Conservation (phyloP, 2,888 invertebrate species). For the Myopa tessellatipennis region DNA sequence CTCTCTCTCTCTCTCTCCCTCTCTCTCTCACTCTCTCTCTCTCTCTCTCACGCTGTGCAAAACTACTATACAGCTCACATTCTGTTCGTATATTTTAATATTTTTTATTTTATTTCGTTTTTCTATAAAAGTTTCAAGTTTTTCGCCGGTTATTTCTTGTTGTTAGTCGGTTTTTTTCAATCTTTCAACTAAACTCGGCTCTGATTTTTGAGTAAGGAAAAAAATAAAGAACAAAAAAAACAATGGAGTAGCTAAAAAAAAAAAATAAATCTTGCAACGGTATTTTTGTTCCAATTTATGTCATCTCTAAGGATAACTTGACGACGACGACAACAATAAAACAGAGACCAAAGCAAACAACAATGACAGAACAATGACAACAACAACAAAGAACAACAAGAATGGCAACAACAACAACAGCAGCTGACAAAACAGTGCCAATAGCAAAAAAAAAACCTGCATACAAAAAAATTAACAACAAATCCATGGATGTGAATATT, state of each 20-base stretch:
- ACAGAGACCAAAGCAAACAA: neutral
- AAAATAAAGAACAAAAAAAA: too few species aligned
- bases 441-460: neutral
- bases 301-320: conserved; percentile 36
- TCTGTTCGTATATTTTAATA: too few species aligned
- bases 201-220: too few species aligned
- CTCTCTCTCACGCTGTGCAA: neutral
- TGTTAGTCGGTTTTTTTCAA: too few species aligned
- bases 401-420: neutral
- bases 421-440: neutral
- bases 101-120: neutral
- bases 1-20: neutral
- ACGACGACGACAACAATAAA: neutral
- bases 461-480: neutral
- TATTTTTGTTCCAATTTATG: conserved; percentile 26
- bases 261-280: neutral
- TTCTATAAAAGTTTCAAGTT: neutral
- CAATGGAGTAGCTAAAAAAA: neutral
- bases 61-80: too few species aligned
- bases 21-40: neutral
- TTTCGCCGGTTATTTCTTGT: neutral
- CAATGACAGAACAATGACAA: neutral
- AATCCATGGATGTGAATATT: neutral
- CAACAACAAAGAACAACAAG: neutral
- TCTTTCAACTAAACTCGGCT: too few species aligned